Percentiles rank a stretch among this genome's conserved stretches.
These are phyloP conservation scores for Coryphaenoides rupestris DNA, from an alignment of 2,113 vertebrate genomes.

Conservation along the genomic window DNA sequence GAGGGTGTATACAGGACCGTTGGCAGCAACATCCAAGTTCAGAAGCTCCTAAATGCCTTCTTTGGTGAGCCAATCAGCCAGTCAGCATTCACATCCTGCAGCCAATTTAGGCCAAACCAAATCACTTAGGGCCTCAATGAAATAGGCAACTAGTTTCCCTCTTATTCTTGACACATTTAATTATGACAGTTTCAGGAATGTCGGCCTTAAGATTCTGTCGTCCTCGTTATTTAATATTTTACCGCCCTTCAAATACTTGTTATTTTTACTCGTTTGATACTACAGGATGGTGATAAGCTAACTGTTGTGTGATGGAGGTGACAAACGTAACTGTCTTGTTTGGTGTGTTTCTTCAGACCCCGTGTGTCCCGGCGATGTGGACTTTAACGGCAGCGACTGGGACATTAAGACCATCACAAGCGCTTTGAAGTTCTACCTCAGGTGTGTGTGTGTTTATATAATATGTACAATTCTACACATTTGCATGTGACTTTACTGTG, in stretches of 20 bases:
- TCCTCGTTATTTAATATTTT: neutral
- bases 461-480: too few species aligned
- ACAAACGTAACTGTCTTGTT: too few species aligned
- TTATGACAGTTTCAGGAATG: neutral
- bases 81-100: constrained; percentile 20
- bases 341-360: constrained; percentile 68
- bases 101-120: constrained; percentile 4
- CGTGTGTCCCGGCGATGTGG: constrained; percentile 85
- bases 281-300: too few species aligned
- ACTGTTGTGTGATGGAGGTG: too few species aligned
- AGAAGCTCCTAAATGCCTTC: constrained; percentile 92
- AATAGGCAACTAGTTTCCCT: neutral
- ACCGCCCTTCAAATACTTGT: neutral
- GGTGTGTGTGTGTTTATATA: constrained; percentile 63
- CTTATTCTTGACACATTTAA: too few species aligned
- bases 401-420: constrained; percentile 97
- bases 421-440: constrained; percentile 95
- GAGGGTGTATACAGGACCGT: constrained; percentile 94
- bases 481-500: too few species aligned
- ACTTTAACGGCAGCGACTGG: constrained; percentile 83
- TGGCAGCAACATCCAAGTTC: constrained; percentile 97
- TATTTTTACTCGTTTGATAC: neutral
- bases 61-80: constrained; percentile 81
- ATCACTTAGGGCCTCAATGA: too few species aligned
- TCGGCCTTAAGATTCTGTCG: neutral